A percentile compares a stretch with the other conserved stretches of the same genome.
These are phyloP conservation scores for Thalassoma bifasciatum DNA, from an alignment of 2,113 vertebrate species.

Conservation along the genomic window DNA sequence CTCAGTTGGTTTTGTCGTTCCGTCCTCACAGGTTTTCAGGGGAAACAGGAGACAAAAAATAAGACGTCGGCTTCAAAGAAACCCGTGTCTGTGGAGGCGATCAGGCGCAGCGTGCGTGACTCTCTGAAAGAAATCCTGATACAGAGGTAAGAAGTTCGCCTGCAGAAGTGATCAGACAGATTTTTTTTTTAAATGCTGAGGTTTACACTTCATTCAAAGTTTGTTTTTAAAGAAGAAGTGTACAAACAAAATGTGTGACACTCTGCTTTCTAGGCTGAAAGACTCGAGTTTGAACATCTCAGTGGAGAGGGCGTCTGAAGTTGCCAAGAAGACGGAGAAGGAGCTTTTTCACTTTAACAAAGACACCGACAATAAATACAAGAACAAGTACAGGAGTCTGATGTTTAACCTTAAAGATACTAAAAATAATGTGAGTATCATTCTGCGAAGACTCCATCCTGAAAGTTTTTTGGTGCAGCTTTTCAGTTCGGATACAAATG, in stretches of 20 bases:
- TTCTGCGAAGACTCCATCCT: background rate
- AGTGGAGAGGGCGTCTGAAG: slow-evolving; percentile 90
- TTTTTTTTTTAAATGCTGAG: background rate
- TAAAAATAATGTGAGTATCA: slow-evolving; percentile 93
- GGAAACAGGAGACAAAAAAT: slow-evolving; percentile 88
- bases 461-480: background rate
- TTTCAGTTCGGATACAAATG: background rate
- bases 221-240: background rate
- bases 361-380: slow-evolving; percentile 97
- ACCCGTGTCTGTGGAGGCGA: slow-evolving; percentile 92
- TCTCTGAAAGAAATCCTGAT: slow-evolving; percentile 95
- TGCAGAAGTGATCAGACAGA: background rate
- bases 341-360: slow-evolving; percentile 96
- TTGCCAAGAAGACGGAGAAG: slow-evolving; percentile 93
- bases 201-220: background rate
- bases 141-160: slow-evolving; percentile 86
- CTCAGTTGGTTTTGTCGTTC: slow-evolving; percentile 36
- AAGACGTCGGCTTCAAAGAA: slow-evolving; percentile 89
- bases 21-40: slow-evolving; percentile 81
- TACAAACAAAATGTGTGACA: background rate
- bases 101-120: slow-evolving; percentile 94
- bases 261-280: slow-evolving; percentile 85
- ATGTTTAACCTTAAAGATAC: slow-evolving; percentile 99
- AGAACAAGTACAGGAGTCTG: slow-evolving; percentile 98
- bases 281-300: slow-evolving; percentile 92